Evolutionary conservation across 2,888 invertebrate genomes (phyloP).

Genomic region (Plutella xylostella): DNA sequence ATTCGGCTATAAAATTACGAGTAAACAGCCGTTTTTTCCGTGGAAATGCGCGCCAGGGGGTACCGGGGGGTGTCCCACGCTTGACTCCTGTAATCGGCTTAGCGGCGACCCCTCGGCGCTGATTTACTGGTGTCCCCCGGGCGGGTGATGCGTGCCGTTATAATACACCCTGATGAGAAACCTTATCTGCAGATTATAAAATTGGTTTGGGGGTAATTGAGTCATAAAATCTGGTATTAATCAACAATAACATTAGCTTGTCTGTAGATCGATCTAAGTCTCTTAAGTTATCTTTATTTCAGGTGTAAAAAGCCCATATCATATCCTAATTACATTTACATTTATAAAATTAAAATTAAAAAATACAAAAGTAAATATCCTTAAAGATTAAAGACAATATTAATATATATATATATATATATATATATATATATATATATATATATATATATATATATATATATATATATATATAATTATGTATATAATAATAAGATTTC

Average conservation of each 20-base stretch:
- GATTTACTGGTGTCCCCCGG: slow-evolving; percentile 37
- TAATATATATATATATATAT: no score
- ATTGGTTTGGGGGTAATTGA: slow-evolving; percentile 65
- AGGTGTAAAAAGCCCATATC: no score
- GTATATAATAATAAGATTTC: no score
- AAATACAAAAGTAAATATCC: no score
- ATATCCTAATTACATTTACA: no score
- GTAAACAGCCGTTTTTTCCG: slow-evolving; percentile 66
- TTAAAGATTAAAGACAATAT: no score
- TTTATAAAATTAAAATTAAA: no score
- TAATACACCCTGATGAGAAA: slow-evolving; percentile 62
- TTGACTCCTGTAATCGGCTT: slow-evolving; percentile 68
- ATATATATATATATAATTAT: no score
- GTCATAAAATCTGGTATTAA: slow-evolving; percentile 39
- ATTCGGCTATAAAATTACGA: slow-evolving; percentile 64
- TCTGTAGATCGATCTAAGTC: no score
- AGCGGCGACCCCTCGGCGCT: slow-evolving; percentile 36
- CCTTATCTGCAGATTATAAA: slow-evolving; percentile 64
- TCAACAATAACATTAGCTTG: slow-evolving; percentile 16
- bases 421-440: no score
- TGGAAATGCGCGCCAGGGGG: slow-evolving; percentile 45
- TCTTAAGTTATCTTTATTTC: no score
- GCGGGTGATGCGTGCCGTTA: slow-evolving; percentile 50
- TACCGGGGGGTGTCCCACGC: slow-evolving; percentile 31
- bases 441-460: no score